Evolutionary conservation across 2,797 vertebrate species (phyloP).

Genomic region (Buceros bicornis): DNA sequence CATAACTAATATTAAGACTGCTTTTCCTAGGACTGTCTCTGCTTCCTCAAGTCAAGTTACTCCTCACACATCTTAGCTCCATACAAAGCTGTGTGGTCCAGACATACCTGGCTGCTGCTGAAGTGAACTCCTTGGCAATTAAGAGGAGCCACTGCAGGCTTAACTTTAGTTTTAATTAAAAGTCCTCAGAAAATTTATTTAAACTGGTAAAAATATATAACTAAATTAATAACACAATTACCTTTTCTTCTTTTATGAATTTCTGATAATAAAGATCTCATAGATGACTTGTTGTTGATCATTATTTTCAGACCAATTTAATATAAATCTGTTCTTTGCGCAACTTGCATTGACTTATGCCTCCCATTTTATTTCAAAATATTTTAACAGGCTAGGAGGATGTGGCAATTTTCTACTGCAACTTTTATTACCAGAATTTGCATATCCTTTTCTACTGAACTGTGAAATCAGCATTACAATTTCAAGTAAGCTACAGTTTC

Average conservation of each 20-base stretch:
- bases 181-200: background rate
- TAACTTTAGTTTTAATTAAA: background rate
- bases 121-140: background rate
- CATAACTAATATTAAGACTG: background rate
- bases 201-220: background rate
- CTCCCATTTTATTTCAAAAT: background rate
- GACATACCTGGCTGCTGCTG: background rate
- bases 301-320: background rate
- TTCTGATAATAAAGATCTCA: background rate
- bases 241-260: background rate
- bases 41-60: background rate
- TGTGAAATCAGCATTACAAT: background rate
- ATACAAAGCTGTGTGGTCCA: background rate
- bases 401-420: background rate
- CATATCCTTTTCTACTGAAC: constrained; percentile 2
- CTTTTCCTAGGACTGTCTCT: background rate
- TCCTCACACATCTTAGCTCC: background rate
- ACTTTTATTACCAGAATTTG: background rate
- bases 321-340: background rate
- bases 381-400: background rate
- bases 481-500: background rate
- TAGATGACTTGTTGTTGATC: background rate
- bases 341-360: background rate
- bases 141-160: background rate
- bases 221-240: background rate